Conservation (phyloP, 2,797 vertebrate species). For the Phylloscopus collybita region DNA sequence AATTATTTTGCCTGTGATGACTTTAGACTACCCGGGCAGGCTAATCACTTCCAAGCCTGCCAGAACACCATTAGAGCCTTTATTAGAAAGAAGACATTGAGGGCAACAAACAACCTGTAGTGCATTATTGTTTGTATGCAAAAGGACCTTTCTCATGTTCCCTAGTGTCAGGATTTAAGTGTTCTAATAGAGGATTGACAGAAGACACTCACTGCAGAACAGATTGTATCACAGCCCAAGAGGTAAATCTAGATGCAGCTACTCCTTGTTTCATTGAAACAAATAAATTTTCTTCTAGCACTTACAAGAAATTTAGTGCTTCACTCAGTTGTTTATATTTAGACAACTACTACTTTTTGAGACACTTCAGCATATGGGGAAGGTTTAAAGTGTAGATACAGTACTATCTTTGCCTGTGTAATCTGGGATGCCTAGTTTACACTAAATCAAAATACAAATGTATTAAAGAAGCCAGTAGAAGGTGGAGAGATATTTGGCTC, state of each 20-base stretch:
- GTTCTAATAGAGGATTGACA: background rate
- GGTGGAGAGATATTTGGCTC: background rate
- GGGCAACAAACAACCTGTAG: background rate
- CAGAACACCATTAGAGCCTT: fast-evolving
- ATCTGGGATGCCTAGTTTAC: background rate
- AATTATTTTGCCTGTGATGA: background rate
- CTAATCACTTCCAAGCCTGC: background rate
- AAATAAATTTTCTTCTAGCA: background rate
- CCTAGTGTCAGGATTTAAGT: background rate
- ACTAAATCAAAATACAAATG: background rate
- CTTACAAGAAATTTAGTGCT: background rate
- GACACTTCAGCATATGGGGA: fast-evolving
- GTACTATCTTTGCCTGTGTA: background rate
- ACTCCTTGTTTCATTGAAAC: background rate
- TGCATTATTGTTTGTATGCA: background rate
- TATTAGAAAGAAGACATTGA: background rate
- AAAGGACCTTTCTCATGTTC: background rate
- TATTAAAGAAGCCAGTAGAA: background rate
- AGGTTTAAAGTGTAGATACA: background rate
- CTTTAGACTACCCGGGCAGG: background rate
- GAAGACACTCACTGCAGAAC: background rate
- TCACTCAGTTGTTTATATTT: background rate
- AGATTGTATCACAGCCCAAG: background rate
- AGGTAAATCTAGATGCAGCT: background rate
- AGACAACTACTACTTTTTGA: background rate